A percentile compares a stretch with the other conserved stretches of the same genome.
Conservation (phyloP, 1,140 invertebrate genomes). For the Drosophila rufa region DNA sequence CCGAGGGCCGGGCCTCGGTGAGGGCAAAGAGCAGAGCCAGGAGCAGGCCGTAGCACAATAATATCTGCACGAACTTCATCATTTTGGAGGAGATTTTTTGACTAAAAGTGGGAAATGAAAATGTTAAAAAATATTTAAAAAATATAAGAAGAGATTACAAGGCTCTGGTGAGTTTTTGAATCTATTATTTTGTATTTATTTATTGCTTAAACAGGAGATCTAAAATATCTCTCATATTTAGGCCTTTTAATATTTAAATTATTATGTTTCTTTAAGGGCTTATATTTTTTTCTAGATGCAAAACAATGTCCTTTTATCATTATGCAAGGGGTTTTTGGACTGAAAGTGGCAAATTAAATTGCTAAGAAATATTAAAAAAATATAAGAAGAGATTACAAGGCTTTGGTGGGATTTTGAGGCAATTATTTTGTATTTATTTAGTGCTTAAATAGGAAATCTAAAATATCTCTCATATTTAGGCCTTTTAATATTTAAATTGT, state of each 20-base stretch:
- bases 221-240: not conserved
- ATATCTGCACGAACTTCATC: constrained; percentile 71
- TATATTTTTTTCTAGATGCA: not conserved
- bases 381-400: not conserved
- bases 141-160: not conserved
- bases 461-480: not conserved
- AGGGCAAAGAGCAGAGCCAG: constrained; percentile 56
- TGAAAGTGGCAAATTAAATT: constrained; percentile 13
- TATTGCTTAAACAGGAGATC: not conserved
- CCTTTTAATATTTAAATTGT: not conserved
- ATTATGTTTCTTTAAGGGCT: no score
- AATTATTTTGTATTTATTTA: not conserved
- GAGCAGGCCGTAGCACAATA: constrained; percentile 66
- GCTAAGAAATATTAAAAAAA: not conserved
- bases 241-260: not conserved
- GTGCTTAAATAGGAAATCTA: not conserved
- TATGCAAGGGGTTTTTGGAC: constrained; percentile 19
- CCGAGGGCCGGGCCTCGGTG: constrained; percentile 65
- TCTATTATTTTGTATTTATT: not conserved
- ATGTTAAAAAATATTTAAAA: not conserved
- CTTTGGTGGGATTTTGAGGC: not conserved
- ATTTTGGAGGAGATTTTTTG: constrained; percentile 31
- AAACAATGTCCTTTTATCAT: constrained; percentile 56
- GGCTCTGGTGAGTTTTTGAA: no score
- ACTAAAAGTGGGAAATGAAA: constrained; percentile 26